phyloP scores from a whole-genome alignment of 2,113 vertebrate genomes.

The Bettongia penicillata region DNA sequence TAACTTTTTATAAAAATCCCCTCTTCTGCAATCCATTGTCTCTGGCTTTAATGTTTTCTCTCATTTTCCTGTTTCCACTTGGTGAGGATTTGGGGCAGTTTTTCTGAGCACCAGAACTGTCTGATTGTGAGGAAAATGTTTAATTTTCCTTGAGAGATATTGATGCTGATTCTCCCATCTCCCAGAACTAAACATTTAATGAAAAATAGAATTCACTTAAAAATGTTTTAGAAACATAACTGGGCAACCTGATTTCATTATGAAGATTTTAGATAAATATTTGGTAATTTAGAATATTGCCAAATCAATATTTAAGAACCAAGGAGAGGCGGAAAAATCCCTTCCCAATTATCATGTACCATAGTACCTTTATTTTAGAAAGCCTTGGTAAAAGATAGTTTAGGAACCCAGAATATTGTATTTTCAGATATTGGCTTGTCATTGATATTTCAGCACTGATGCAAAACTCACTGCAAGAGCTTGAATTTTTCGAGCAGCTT shows the following conservation, averaged over 20 bases:
- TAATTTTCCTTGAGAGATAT: background rate
- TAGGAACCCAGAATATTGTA: constrained; percentile 9
- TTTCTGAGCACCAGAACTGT: background rate
- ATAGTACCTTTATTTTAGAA: constrained; percentile 45
- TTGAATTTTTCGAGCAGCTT: constrained; percentile 62
- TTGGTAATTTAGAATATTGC: constrained; percentile 36
- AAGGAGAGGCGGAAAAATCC: constrained; percentile 5
- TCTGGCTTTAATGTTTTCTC: background rate
- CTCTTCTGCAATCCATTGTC: background rate
- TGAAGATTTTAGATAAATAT: constrained; percentile 20
- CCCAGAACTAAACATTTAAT: constrained; percentile 29
- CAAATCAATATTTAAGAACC: constrained; percentile 37
- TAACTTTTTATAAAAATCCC: constrained; percentile 26
- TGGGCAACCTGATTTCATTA: background rate
- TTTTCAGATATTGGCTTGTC: background rate
- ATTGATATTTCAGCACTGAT: constrained; percentile 50
- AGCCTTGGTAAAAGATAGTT: constrained; percentile 40
- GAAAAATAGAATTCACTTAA: constrained; percentile 19
- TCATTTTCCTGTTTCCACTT: constrained; percentile 10
- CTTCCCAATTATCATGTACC: constrained; percentile 15
- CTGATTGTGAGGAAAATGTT: background rate
- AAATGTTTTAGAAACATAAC: constrained; percentile 28
- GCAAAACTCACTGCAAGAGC: constrained; percentile 43
- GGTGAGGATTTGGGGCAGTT: background rate
- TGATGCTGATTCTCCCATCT: background rate